A percentile compares a stretch with the other conserved stretches of the same genome.
These are phyloP conservation scores for Chlorops oryzae DNA, from an alignment of 1,140 invertebrate genomes.

Conservation along the genomic window DNA sequence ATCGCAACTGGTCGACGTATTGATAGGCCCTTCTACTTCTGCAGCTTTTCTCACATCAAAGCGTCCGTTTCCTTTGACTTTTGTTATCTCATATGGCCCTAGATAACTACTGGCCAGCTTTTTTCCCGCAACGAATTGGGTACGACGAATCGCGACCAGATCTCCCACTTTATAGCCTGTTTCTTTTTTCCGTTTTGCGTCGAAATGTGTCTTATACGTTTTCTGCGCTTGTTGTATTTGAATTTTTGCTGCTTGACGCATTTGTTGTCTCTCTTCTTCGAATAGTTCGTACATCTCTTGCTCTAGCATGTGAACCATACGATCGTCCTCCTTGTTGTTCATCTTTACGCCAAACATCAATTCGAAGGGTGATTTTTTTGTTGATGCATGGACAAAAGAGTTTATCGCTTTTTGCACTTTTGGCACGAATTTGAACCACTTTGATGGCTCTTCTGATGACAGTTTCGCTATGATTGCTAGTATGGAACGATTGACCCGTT, in stretches of 20 bases:
- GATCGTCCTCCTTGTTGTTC: conserved; percentile 21
- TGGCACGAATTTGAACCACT: conserved; percentile 16
- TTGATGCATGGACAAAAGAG: conserved; percentile 15
- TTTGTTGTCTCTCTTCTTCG: conserved; percentile 6
- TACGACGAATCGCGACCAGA: conserved; percentile 20
- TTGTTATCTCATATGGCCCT: conserved; percentile 32
- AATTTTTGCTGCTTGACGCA: neutral
- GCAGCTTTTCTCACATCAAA: no score
- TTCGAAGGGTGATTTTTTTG: conserved; percentile 17
- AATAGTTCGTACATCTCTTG: conserved; percentile 25
- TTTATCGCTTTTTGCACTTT: conserved; percentile 16
- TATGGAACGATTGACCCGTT: conserved; percentile 21
- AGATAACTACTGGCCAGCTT: conserved; percentile 37
- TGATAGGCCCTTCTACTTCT: no score
- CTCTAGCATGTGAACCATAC: conserved; percentile 23
- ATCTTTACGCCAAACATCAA: conserved; percentile 19
- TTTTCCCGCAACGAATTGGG: conserved; percentile 33
- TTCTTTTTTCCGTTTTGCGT: conserved; percentile 2
- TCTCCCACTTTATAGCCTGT: neutral
- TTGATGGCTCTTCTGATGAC: conserved; percentile 10
- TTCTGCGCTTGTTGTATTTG: neutral
- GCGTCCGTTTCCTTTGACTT: conserved; percentile 24
- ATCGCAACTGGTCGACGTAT: no score
- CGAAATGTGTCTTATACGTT: neutral
- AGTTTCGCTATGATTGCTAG: conserved; percentile 23